Evolutionary conservation across 2,797 vertebrate genomes (phyloP), one percentile per base, ranked within the genome.

Genomic region (Halcyon badia): DNA sequence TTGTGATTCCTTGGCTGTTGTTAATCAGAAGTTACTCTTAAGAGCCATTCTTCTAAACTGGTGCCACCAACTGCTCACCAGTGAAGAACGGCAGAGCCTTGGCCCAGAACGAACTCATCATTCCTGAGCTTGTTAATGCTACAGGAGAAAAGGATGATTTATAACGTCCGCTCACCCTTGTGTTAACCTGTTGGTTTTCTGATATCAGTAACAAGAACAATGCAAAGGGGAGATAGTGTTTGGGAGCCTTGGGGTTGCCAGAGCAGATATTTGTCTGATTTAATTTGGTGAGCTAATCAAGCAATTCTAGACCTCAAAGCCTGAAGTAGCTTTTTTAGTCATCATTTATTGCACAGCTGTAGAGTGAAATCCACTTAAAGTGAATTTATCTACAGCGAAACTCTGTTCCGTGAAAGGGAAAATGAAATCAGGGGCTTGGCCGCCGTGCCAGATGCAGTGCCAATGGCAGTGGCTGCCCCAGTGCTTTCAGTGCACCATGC

Each of bases 1-100:
- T 56, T 64, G 56, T 1, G 7, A 37, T 92, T 76, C 7, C 6
- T 57, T 72, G 89, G n/a, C 49, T 72, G 15, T 68, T 21, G 16
- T 89, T 88, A 90, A 76, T 66, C 70, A 96, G 78, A 94, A 86
- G 76, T 60, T 52, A 44, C 58, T 84, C 89, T 49, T 49, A 86
- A 83, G 76, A 95, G 61, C n/a, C 33, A 6, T 78, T 83, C 52
- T 8, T 70, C 56, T 10, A 10, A 89, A 48, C 35, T 66, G 41
- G 24, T 85, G 49, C 66, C 30, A 57, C 49, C 1, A 11, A 9
- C 46, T 77, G 64, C 73, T 87, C 42, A n/a, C 61, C 62, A 10
- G 54, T 2, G 4, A 64, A 80, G 90, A 79, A 54, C 1, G 17
- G 35, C 66, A 90, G 42, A 72, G 26, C 48, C 33, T 31, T 57